Conservation (phyloP, 1,140 invertebrate genomes). For the Atta texana region DNA sequence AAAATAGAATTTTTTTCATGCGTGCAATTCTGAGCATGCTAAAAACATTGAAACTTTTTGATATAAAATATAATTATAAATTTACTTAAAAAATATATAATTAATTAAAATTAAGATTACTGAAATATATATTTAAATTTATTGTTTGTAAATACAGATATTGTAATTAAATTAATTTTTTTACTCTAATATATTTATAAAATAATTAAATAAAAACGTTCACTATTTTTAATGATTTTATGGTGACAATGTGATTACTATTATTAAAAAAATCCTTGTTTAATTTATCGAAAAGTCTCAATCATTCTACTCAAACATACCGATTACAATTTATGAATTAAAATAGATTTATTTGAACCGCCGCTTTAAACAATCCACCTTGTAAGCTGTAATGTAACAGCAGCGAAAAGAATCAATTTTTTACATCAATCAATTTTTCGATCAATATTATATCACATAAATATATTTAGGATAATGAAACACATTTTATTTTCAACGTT, state of each 20-base stretch:
- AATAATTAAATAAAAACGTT: background rate
- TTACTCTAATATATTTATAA: background rate
- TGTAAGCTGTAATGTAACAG: background rate
- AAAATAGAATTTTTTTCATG: background rate
- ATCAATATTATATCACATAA: background rate
- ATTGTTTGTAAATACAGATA: background rate
- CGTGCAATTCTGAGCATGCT: constrained; percentile 3
- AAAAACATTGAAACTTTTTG: background rate
- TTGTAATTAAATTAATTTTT: background rate
- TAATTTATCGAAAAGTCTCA: background rate
- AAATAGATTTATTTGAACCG: constrained; percentile 21
- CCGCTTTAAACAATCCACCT: constrained; percentile 14
- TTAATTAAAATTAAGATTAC: background rate
- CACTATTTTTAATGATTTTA: constrained; percentile 16
- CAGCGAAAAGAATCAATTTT: background rate
- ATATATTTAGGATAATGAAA: background rate
- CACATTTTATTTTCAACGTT: background rate
- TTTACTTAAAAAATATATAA: background rate
- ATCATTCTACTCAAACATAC: constrained; percentile 6
- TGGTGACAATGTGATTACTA: background rate
- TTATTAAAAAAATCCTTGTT: background rate
- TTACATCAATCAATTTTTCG: background rate
- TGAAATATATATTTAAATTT: background rate
- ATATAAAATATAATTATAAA: background rate
- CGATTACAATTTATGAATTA: background rate